Evolutionary conservation across 2,888 invertebrate species (phyloP).

Genomic region (Leptopilina myrica): DNA sequence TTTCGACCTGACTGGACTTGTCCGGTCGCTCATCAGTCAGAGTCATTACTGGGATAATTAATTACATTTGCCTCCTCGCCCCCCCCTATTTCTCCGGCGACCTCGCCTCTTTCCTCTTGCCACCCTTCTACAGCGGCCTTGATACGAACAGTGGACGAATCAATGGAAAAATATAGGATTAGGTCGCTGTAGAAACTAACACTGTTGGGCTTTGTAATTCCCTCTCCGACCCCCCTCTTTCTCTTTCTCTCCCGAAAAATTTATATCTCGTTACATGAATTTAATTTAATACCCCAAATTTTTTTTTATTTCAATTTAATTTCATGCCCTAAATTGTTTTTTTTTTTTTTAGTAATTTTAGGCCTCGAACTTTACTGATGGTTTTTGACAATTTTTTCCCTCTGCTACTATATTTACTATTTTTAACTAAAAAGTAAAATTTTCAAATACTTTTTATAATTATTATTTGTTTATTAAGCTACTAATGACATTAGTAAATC

Average conservation of each 20-base stretch:
- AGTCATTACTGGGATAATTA: constrained; percentile 82
- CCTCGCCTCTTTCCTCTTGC: constrained; percentile 59
- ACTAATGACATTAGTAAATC: no score
- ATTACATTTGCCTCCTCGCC: constrained; percentile 80
- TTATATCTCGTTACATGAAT: neutral
- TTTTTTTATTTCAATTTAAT: no score
- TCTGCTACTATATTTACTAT: no score
- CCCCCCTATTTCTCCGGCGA: constrained; percentile 76
- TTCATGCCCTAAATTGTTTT: no score
- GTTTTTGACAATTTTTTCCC: no score
- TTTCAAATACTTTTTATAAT: no score
- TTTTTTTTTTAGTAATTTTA: no score
- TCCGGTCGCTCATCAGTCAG: constrained; percentile 81
- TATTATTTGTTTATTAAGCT: no score
- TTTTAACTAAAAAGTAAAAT: no score
- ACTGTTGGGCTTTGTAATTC: constrained; percentile 10
- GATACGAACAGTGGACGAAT: constrained; percentile 68
- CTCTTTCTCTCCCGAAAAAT: constrained; percentile 30
- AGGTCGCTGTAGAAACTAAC: constrained; percentile 56
- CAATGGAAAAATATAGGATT: constrained; percentile 74
- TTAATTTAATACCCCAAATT: neutral
- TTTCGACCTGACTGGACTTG: constrained; percentile 76
- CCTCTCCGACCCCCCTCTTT: no score
- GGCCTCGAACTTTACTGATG: no score
- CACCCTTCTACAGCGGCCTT: constrained; percentile 57